Evolutionary conservation across 2,113 vertebrate species (phyloP), one percentile per base, ranked within the genome.

Genomic region (Pygoscelis antarcticus): DNA sequence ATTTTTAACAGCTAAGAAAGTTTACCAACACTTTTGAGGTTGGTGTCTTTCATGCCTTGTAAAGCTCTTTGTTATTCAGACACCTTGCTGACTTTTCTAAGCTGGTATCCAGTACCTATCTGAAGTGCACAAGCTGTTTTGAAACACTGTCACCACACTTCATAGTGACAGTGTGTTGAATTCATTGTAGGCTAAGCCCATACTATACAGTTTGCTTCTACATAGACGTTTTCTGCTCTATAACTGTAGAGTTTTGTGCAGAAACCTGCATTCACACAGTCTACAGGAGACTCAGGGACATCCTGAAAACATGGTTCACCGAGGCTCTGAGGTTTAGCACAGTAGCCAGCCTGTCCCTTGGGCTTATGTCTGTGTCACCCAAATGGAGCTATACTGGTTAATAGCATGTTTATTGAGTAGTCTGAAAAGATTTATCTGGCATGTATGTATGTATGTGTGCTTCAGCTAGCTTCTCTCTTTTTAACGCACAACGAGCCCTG

Each of bases 391-490:
- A 6, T 29, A 9, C n/a, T 55, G 57, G 61, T 47, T 42, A 44
- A 52, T 17, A 62, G 64, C 23, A 4, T 10, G 20, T 49, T 78
- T 36, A 17, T 3, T 46, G 70, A 47, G 65, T 4, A 44, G 30
- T 36, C 60, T 85, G 75, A 23, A 65, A 61, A 85, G 65, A 6
- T 70, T 91, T 77, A 64, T 49, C 30, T 58, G 23, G 34, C 36
- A 4, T 18, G 10, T 29, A 0, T n/a, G 4, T 7, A 1, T 18
- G 4, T 7, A 1, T 18, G n/a, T 85, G 30, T 61, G 51, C 32
- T 69, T 69, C 70, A 74, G 55, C 46, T 30, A 2, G 27, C 70
- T 51, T 44, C 42, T 81, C 54, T 36, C 57, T 42, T 44, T 26
- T 32, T 21, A 64, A n/a, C 17, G 55, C 61, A 46, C 47, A 29